phyloP scores from a whole-genome alignment of 2,797 vertebrate species.

The Acanthurus lineatus region DNA sequence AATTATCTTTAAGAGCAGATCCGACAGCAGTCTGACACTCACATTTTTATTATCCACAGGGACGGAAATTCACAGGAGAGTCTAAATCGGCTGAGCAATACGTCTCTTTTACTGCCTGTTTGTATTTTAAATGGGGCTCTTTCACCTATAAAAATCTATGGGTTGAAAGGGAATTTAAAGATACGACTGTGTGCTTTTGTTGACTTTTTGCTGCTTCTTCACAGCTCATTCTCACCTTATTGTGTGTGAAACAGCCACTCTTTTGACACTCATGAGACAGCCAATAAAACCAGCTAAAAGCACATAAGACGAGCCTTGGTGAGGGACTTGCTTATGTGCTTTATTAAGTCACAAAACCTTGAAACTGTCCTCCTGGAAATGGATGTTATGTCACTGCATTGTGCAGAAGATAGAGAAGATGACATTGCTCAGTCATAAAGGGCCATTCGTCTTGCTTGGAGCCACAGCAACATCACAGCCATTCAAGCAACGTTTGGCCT shows the following conservation, averaged over 20 bases:
- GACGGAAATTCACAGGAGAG: not conserved
- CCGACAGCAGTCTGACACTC: not conserved
- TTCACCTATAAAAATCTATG: slow-evolving; percentile 30
- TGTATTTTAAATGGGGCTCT: slow-evolving; percentile 47
- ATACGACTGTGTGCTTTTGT: not conserved
- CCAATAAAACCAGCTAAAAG: slow-evolving; percentile 20
- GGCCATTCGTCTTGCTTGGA: slow-evolving; percentile 21
- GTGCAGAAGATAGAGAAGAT: slow-evolving; percentile 13
- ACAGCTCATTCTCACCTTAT: slow-evolving; percentile 15
- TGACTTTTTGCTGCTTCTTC: slow-evolving; percentile 15
- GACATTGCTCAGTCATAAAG: slow-evolving; percentile 13
- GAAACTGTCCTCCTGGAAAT: not conserved
- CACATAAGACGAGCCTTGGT: not conserved
- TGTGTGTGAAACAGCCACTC: slow-evolving; percentile 7
- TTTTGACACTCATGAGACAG: slow-evolving; percentile 17
- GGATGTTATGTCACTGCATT: not conserved
- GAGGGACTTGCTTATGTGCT: not conserved
- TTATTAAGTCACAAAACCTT: slow-evolving; percentile 9
- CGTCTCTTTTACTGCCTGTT: not conserved
- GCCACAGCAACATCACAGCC: slow-evolving; percentile 9
- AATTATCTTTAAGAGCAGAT: slow-evolving; percentile 20
- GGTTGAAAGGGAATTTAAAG: slow-evolving; percentile 22
- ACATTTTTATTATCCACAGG: slow-evolving; percentile 25
- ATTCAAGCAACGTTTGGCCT: not conserved
- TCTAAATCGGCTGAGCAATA: slow-evolving; percentile 6